Evolutionary conservation across 1,140 invertebrate genomes (phyloP), one percentile per base, ranked within the genome.

Genomic region (Lordiphosa collinella): DNA sequence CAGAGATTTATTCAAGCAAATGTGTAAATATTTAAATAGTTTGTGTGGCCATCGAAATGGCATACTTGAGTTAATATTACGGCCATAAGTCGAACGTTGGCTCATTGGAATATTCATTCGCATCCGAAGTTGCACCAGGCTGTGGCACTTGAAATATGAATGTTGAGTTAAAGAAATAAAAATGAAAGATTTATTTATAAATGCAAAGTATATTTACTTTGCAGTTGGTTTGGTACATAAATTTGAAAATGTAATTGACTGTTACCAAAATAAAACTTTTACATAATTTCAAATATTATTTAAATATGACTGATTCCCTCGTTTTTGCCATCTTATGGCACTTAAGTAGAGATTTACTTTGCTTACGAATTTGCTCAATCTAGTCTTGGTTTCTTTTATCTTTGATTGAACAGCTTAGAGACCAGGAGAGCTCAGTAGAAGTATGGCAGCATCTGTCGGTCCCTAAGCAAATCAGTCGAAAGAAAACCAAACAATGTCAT

Each of bases 321-420:
- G 7, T 40, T 49, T n/a, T 12, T 11, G 61, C 18, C 18, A 22
- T 25, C 22, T 25, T 25, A 56, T 32, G 37, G 18, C 25, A 48
- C 52, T 66, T 29, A 44, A 44, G 38, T 4, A 34, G 52, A 49
- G 18, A 48, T 31, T 61, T 12, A 34, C 47, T 52, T 48, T 32
- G 11, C 22, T 48, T 31, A 4, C 11, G 31, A 41, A 44, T 50
- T 34, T 49, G 25, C 38, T 53, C 22, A 25, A 25, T 41, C 16
- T 22, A 29, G 22, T 40, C 34, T 16, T 18, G 29, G 16, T 4
- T 25, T 40, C 50, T 49, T 52, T 34, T 68, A 58, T 69, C 76
- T 63, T 56, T 82, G 76, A 82, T 82, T 71, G 22, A 75, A 71
- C 56, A 82, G 66, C 40, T 71, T 43, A 38, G 70, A 56, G 73